phyloP scores from a whole-genome alignment of 2,888 invertebrate genomes.

The Autographa gamma region DNA sequence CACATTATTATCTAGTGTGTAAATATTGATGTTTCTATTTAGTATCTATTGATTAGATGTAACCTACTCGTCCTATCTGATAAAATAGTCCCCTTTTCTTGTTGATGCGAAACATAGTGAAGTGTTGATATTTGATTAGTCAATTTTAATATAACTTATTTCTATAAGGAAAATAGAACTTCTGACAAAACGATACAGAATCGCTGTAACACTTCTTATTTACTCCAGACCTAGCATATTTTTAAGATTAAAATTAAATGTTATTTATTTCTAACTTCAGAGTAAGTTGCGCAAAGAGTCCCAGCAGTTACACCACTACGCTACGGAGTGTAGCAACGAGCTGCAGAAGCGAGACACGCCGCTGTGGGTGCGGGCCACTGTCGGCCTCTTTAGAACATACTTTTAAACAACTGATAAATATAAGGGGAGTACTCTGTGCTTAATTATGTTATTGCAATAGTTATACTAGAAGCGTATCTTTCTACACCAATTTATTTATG shows the following conservation, averaged over 20 bases:
- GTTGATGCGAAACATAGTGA: no score
- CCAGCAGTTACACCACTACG: constrained; percentile 90
- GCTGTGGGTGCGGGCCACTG: constrained; percentile 93
- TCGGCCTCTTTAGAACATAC: constrained; percentile 92
- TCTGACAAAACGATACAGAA: no score
- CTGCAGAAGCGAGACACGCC: constrained; percentile 92
- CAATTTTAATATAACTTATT: no score
- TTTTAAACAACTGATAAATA: constrained; percentile 84
- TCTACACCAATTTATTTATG: no score
- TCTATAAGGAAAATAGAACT: no score
- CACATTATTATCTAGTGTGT: no score
- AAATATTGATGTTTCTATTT: neutral
- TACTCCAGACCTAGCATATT: no score
- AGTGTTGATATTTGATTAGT: no score
- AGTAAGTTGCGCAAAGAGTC: constrained; percentile 93
- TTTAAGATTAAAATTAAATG: no score
- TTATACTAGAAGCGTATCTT: neutral
- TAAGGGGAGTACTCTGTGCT: neutral
- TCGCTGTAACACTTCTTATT: no score
- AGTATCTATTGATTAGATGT: neutral
- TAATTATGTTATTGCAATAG: neutral
- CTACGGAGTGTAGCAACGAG: constrained; percentile 90
- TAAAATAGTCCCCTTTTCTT: no score
- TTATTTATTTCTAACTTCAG: constrained; percentile 60
- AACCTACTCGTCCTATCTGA: no score